Evolutionary conservation across 2,888 invertebrate species (phyloP).

Genomic region (Fragum whitleyi): DNA sequence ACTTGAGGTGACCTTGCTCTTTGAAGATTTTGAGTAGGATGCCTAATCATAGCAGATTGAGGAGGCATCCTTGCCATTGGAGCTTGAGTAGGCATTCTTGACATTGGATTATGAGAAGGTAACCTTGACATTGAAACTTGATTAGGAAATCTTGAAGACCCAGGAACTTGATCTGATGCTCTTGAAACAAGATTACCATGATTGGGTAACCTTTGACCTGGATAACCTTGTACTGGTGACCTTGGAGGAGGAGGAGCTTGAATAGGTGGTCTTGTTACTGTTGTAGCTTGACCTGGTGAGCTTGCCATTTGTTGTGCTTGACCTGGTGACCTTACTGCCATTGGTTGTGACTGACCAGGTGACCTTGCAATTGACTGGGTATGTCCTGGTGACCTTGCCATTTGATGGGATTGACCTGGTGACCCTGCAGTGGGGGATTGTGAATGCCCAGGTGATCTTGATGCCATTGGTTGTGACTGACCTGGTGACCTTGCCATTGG

Average conservation of each 20-base stretch:
- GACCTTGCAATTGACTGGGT: not conserved
- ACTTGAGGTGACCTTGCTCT: not conserved
- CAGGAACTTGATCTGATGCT: no score
- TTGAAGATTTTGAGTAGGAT: not conserved
- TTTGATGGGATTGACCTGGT: no score
- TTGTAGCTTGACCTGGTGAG: not conserved
- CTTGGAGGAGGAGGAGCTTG: slow-evolving; percentile 11
- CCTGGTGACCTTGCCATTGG: not conserved
- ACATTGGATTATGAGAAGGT: no score
- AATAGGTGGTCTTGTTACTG: not conserved
- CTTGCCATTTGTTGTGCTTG: not conserved
- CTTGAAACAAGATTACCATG: no score
- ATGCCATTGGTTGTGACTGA: not conserved
- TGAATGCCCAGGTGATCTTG: not conserved
- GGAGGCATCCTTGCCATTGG: no score
- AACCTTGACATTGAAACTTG: no score
- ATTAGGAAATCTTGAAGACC: no score
- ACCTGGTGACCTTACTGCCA: not conserved
- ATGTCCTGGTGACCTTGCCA: no score
- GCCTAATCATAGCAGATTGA: no score
- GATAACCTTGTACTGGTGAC: not conserved
- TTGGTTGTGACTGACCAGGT: not conserved
- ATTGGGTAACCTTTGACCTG: no score
- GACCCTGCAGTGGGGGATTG: not conserved
- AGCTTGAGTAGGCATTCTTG: no score